Base-by-base conservation (phyloP, 2,113 vertebrate species). In the Rattus norvegicus region DNA sequence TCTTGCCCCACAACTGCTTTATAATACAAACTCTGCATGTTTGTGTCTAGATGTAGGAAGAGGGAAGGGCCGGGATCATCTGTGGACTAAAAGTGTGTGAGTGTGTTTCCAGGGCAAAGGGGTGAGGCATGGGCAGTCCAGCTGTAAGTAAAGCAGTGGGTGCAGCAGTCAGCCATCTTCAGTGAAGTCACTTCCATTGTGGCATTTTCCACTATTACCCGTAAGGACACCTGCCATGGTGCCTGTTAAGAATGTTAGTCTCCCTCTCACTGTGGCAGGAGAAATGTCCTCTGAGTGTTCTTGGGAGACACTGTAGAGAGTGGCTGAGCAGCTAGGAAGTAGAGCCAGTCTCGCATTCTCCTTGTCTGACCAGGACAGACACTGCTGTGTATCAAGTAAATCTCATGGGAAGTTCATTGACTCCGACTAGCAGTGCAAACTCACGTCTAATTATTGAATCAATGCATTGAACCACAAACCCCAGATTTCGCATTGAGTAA, bases 21-120 rank as follows among this genome's bases (percentile, higher is more conserved):
- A 72, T 79, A 77, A 22, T 92, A 43, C 43, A 43, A 43, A n/a
- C n/a, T n/a, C n/a, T 88, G 5, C 59, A 47, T 54, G 4, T 88
- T 16, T 59, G 9, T 61, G 4, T 92, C 17, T 86, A 26, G n/a
- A 69, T 72, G 24, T 43, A 70, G 47, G 36, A 20, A 49, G 47
- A 16, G 91, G 56, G n/a, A 63, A 83, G 54, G 75, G 13, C n/a
- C 90, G 63, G 80, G 22, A 26, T 12, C 85, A 49, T 80, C 30
- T 72, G 36, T 63, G 72, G 90, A 65, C 90, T 94, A 65, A 95
- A 83, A 91, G 22, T 24, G 73, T 83, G 49, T 49, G 13, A 36
- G 65, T 36, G 14, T 59, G 22, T 89, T 89, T 73, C 65, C 80
- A 81, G 90, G 49, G 30, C 20, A 84, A 61, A 94, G 5, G 7